These are phyloP conservation scores for Geotria australis DNA, from an alignment of 2,797 vertebrate genomes.

Conservation along the genomic window DNA sequence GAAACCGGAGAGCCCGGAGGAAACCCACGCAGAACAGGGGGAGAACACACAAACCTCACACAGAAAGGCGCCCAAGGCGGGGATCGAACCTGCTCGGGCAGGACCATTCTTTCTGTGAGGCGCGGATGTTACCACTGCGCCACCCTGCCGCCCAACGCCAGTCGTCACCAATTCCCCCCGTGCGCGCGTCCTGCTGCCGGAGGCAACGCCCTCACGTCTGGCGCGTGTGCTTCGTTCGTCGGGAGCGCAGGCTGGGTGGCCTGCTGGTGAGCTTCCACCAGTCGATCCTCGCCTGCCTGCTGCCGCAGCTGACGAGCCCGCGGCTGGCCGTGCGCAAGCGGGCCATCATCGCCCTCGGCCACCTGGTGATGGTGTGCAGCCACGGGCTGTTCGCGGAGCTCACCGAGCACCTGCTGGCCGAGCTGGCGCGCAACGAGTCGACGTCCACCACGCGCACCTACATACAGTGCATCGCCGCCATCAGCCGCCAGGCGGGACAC, in stretches of 20 bases:
- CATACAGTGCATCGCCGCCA: conserved; percentile 57
- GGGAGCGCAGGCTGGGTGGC: conserved; percentile 30
- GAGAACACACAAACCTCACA: no score
- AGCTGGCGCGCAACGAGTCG: conserved; percentile 28
- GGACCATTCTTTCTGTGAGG: no score
- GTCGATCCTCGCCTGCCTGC: conserved; percentile 46
- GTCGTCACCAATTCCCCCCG: no score
- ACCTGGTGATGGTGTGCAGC: conserved; percentile 55
- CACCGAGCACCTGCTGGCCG: conserved; percentile 32
- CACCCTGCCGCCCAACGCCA: no score
- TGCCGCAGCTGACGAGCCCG: conserved; percentile 52
- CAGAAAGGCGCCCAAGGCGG: no score
- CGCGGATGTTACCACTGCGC: no score
- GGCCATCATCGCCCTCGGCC: conserved; percentile 47
- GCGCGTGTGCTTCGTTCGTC: no score
- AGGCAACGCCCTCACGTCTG: no score
- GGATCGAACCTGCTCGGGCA: no score
- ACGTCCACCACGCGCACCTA: conserved; percentile 41
- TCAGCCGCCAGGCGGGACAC: conserved; percentile 62
- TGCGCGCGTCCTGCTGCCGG: no score
- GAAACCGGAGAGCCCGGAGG: no score
- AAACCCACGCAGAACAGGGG: no score
- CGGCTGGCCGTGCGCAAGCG: conserved; percentile 70
- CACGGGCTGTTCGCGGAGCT: conserved; percentile 46
- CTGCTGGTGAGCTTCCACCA: conserved; percentile 44